Evolutionary conservation across 2,888 invertebrate species (phyloP), one percentile per base, ranked within the genome.

Genomic region (Callinectes sapidus): DNA sequence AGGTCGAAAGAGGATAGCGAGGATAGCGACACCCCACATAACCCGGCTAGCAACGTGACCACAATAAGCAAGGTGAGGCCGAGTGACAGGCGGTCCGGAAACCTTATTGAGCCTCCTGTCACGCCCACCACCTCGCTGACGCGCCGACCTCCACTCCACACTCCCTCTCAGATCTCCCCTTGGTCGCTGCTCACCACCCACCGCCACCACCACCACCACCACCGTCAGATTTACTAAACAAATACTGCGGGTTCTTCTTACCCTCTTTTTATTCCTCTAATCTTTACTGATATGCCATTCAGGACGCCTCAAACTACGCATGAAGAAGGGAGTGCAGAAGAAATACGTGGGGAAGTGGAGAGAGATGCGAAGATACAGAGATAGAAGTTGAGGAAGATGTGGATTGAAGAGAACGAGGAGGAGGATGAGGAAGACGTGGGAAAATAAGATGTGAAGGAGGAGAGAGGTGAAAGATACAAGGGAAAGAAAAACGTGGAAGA

Each of bases 21-120:
- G 81, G 81, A 81, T 32, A 81, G 81, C 81, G 81, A 81, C 81
- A 81, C 81, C 81, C 81, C 81, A 81, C 81, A 35, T 32, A 81
- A 81, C 81, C 81, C 81, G 1, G 81, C 32, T 1, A 35, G 81
- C 32, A 35, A 81, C 81, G 81, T 81, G 81, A 81, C 81, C 81
- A 81, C 81, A 81, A 81, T 81, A 35, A 81, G 35, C 35, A 81
- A 81, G 81, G 35, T n/a, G 81, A 16, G 32, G 16, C 1, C 32
- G 81, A 35, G 81, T 81, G 81, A 35, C 71, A 81, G 81, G 81
- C 81, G 35, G 81, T 10, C 32, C 35, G 35, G 28, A 28, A 71
- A 28, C 71, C 71, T 71, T 71, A 71, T 71, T 71, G 71, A 71
- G 71, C n/a, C 71, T 71, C 71, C 71, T 71, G 71, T 71, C 71